These are phyloP conservation scores for Imbricaverruca yamaguchii DNA, from an alignment of 2,888 invertebrate species.

Conservation along the genomic window DNA sequence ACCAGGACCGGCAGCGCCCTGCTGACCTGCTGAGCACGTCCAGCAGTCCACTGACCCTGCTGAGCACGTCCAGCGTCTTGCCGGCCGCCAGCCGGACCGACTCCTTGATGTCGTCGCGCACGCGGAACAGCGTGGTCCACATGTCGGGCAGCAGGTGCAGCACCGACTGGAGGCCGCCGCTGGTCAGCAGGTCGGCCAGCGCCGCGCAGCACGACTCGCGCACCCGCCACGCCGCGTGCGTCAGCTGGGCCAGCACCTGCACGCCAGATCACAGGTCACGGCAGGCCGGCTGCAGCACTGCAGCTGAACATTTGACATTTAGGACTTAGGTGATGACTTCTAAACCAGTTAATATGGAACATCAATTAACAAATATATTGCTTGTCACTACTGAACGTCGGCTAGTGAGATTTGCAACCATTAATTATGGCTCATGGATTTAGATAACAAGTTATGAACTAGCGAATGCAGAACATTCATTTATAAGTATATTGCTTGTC, in stretches of 20 bases:
- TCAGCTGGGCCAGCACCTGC: slow-evolving; percentile 53
- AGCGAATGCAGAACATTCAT: too few species aligned
- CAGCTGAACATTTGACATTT: too few species aligned
- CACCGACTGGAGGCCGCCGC: slow-evolving; percentile 7
- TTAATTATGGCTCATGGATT: too few species aligned
- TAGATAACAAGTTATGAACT: too few species aligned
- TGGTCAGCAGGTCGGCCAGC: slow-evolving; percentile 63
- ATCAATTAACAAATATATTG: too few species aligned
- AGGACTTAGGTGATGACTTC: too few species aligned
- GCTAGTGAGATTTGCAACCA: too few species aligned
- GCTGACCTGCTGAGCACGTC: slow-evolving; percentile 54
- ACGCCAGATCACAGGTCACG: neutral
- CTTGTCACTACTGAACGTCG: too few species aligned
- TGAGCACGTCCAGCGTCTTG: slow-evolving; percentile 59
- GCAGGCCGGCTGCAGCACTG: too few species aligned
- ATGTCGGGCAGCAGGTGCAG: slow-evolving; percentile 50
- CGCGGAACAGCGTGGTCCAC: slow-evolving; percentile 76
- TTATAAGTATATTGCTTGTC: too few species aligned
- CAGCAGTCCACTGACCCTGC: slow-evolving; percentile 48
- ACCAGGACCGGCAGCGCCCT: too few species aligned
- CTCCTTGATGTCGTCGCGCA: slow-evolving; percentile 92
- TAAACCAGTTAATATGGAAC: too few species aligned
- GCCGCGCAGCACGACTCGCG: slow-evolving; percentile 86
- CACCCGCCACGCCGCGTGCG: slow-evolving; percentile 75
- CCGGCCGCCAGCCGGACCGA: slow-evolving; percentile 68